A percentile compares a stretch with the other conserved stretches of the same genome.
phyloP scores from a whole-genome alignment of 53 echinoderm and acorn worm genomes.

The Pentamera pediparva region DNA sequence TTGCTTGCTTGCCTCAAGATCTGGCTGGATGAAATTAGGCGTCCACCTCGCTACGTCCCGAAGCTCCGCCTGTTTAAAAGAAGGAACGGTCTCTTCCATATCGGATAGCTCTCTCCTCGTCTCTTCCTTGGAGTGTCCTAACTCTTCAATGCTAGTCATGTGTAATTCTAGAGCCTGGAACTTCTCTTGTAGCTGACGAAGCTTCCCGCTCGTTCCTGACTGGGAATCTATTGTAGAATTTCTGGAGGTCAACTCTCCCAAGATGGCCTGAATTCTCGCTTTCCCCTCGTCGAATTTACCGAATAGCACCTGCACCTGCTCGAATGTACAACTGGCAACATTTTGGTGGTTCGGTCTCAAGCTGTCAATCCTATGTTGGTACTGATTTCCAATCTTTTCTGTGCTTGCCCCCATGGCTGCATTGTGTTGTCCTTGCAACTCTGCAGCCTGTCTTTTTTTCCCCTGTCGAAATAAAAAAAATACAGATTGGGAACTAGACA shows the following conservation, averaged over 20 bases:
- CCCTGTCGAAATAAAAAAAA: constrained; percentile 20
- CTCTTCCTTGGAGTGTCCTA: neutral
- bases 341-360: constrained; percentile 66
- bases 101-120: constrained; percentile 32
- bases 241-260: constrained; percentile 44
- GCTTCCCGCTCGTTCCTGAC: constrained; percentile 23
- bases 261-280: constrained; percentile 60
- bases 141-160: constrained; percentile 33
- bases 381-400: constrained; percentile 59
- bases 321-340: constrained; percentile 77
- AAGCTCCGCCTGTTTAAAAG: constrained; percentile 41
- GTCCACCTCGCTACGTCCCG: constrained; percentile 49
- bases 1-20: constrained; percentile 55
- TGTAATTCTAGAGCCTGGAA: constrained; percentile 17
- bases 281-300: constrained; percentile 76
- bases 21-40: constrained; percentile 37
- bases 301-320: constrained; percentile 76
- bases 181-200: constrained; percentile 39
- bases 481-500: too few species aligned
- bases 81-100: constrained; percentile 42
- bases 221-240: constrained; percentile 41
- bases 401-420: constrained; percentile 51
- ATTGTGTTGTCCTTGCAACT: constrained; percentile 59
- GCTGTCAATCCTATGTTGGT: constrained; percentile 62
- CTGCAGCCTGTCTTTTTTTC: constrained; percentile 67